These are phyloP conservation scores for Riptortus pedestris DNA, from an alignment of 1,140 invertebrate genomes.

Conservation along the genomic window DNA sequence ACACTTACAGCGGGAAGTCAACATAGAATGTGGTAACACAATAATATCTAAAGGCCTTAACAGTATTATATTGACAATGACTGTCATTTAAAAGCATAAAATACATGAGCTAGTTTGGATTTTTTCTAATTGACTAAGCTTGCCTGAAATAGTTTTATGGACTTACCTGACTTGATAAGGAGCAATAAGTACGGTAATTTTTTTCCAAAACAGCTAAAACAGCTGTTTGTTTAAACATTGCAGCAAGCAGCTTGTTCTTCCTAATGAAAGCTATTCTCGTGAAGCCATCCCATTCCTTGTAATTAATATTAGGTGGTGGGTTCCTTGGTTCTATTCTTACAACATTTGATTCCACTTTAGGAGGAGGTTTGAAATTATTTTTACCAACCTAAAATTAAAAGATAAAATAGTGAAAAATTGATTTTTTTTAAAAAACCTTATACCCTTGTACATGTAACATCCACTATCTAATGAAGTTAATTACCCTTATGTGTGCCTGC, in stretches of 20 bases:
- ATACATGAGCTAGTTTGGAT: too few relatives aligned
- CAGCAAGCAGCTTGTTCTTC: slow-evolving; percentile 88
- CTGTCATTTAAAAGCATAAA: too few relatives aligned
- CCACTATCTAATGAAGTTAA: too few relatives aligned
- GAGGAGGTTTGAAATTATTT: slow-evolving; percentile 96
- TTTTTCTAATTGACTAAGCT: too few relatives aligned
- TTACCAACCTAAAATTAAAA: slow-evolving; percentile 66
- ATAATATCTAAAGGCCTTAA: too few relatives aligned
- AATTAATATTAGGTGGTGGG: slow-evolving; percentile 92
- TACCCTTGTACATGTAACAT: too few relatives aligned
- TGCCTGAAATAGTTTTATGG: too few relatives aligned
- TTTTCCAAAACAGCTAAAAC: slow-evolving; percentile 77
- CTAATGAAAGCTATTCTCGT: slow-evolving; percentile 87
- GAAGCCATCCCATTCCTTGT: slow-evolving; percentile 95
- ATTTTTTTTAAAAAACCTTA: too few relatives aligned
- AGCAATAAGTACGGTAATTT: slow-evolving; percentile 84
- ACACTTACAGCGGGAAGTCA: too few relatives aligned
- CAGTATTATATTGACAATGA: too few relatives aligned
- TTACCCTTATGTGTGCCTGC: too few relatives aligned
- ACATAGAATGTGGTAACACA: too few relatives aligned
- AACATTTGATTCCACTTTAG: slow-evolving; percentile 98
- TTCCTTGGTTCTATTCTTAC: slow-evolving; percentile 93
- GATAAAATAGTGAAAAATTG: background rate
- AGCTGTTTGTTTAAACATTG: slow-evolving; percentile 74
- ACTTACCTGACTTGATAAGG: slow-evolving; percentile 71